Percentiles rank a stretch among this genome's conserved stretches.
Conservation (phyloP, 2,113 vertebrate species). For the Orientallactaga bullata region DNA sequence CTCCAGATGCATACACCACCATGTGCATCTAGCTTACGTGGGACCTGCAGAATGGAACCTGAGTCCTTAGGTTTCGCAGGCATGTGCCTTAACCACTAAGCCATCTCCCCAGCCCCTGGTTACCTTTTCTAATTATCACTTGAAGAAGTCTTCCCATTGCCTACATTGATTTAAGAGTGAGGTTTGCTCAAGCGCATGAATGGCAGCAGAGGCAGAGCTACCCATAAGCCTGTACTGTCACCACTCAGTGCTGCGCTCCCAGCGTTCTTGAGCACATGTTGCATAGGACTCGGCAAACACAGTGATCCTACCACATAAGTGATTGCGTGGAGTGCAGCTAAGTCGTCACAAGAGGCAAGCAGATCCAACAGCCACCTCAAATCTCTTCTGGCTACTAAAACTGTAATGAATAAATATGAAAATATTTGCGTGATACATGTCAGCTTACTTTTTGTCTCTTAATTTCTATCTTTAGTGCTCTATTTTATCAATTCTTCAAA, state of each 20-base stretch:
- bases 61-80: too few relatives aligned
- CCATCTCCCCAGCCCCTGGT: too few relatives aligned
- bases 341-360: background rate
- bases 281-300: background rate
- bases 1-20: too few relatives aligned
- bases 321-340: background rate
- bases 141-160: background rate
- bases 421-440: background rate
- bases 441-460: background rate
- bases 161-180: background rate
- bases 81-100: too few relatives aligned
- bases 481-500: background rate
- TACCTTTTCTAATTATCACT: background rate
- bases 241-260: fast-evolving
- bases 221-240: background rate
- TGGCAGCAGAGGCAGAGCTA: too few relatives aligned
- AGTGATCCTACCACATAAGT: background rate
- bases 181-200: background rate
- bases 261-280: background rate
- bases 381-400: background rate
- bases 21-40: too few relatives aligned
- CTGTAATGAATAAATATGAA: slow-evolving; percentile 21
- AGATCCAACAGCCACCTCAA: background rate
- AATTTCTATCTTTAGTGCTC: background rate
- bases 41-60: too few relatives aligned